Conservation (phyloP, 2,888 invertebrate genomes). For the Apamea sordens region DNA sequence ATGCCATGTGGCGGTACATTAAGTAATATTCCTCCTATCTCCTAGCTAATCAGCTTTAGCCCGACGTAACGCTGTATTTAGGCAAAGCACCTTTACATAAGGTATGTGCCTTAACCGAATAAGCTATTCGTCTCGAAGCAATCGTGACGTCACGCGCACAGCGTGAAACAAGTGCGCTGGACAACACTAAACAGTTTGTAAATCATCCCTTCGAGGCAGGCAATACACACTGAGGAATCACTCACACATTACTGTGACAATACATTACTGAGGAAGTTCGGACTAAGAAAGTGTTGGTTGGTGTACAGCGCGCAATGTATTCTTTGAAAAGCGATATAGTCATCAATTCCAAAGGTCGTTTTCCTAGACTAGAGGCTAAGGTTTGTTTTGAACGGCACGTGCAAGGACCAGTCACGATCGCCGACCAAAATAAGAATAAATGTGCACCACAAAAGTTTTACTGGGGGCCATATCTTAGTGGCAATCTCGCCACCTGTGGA, state of each 20-base stretch:
- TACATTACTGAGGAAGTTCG: constrained; percentile 50
- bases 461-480: constrained; percentile 62
- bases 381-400: constrained; percentile 79
- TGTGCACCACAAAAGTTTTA: constrained; percentile 63
- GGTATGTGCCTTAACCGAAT: constrained; percentile 61
- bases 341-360: constrained; percentile 61
- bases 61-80: constrained; percentile 46
- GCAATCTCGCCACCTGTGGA: constrained; percentile 66
- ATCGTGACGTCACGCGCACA: constrained; percentile 82
- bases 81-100: constrained; percentile 40
- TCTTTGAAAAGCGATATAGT: constrained; percentile 21
- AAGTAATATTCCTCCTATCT: constrained; percentile 32
- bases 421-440: constrained; percentile 69
- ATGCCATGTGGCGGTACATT: not conserved
- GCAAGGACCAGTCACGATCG: constrained; percentile 77
- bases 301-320: constrained; percentile 40
- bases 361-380: constrained; percentile 69
- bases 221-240: constrained; percentile 57
- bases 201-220: constrained; percentile 78
- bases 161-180: constrained; percentile 76
- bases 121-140: constrained; percentile 75
- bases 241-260: constrained; percentile 19
- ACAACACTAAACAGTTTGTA: constrained; percentile 77
- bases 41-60: constrained; percentile 32
- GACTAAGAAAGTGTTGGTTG: not conserved